A percentile compares a stretch with the other conserved stretches of the same genome.
phyloP scores from a whole-genome alignment of 2,888 invertebrate genomes.

The Epistrophella euchroma region DNA sequence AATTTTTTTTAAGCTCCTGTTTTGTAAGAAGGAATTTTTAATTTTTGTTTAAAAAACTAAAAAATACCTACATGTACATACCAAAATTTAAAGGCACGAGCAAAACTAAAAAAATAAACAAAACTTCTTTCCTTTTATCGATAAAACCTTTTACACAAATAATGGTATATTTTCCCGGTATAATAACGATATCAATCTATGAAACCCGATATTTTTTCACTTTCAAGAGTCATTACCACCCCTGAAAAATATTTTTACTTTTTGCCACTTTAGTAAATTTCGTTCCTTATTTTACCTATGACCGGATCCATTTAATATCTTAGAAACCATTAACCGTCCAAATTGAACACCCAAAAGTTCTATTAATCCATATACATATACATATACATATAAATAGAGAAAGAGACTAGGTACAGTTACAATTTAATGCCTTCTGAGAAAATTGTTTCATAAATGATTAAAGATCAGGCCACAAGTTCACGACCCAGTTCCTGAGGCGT shows the following conservation, averaged over 20 bases:
- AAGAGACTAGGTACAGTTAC: background rate
- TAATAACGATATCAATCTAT: background rate
- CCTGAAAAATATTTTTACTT: background rate
- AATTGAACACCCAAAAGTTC: conserved; percentile 12
- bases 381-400: background rate
- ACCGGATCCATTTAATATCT: conserved; percentile 10
- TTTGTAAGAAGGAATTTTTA: too few relatives aligned
- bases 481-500: conserved; percentile 25
- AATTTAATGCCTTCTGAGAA: conserved; percentile 22
- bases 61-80: too few relatives aligned
- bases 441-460: conserved; percentile 34
- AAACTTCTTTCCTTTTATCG: too few relatives aligned
- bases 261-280: too few relatives aligned
- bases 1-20: too few relatives aligned
- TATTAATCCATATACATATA: background rate
- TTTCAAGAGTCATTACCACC: background rate
- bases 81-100: background rate
- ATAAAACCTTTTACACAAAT: too few relatives aligned
- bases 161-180: too few relatives aligned
- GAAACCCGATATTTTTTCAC: background rate
- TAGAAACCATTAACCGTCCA: conserved; percentile 5
- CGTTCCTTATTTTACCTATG: background rate
- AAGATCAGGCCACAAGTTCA: conserved; percentile 37
- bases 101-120: background rate
- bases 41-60: too few relatives aligned